These are phyloP conservation scores for Pocillopora meandrina DNA, from an alignment of 92 coral and sea anemone genomes.

Conservation along the genomic window DNA sequence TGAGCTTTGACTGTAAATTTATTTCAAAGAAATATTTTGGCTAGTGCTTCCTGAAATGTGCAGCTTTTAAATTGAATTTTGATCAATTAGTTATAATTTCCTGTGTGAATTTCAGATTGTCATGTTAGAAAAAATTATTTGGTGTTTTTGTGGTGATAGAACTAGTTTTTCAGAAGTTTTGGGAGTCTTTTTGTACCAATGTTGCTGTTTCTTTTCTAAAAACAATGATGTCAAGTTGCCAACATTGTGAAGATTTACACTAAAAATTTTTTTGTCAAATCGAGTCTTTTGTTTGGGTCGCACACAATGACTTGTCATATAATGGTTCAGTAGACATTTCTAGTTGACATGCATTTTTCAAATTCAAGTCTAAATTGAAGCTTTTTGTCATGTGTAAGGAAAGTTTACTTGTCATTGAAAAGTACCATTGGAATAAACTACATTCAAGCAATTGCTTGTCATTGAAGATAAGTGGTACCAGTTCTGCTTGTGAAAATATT, in stretches of 20 bases:
- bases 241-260: slow-evolving; percentile 1
- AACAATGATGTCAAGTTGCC: slow-evolving; percentile 41
- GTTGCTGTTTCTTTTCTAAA: background rate
- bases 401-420: background rate
- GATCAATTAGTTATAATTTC: background rate
- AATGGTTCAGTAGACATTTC: too few relatives aligned
- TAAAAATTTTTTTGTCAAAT: background rate
- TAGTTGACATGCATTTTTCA: background rate
- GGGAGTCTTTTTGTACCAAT: slow-evolving; percentile 22
- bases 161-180: slow-evolving; percentile 9
- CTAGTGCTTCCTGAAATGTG: background rate
- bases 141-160: slow-evolving; percentile 5
- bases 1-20: background rate
- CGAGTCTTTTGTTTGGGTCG: background rate
- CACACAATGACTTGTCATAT: background rate
- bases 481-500: background rate
- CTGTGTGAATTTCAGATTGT: background rate
- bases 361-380: background rate
- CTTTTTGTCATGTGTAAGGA: background rate
- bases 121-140: background rate
- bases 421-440: background rate
- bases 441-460: background rate
- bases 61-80: background rate
- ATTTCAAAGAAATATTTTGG: background rate
- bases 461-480: background rate